phyloP scores from a whole-genome alignment of 2,888 invertebrate species.

The Ophioninae sp. region DNA sequence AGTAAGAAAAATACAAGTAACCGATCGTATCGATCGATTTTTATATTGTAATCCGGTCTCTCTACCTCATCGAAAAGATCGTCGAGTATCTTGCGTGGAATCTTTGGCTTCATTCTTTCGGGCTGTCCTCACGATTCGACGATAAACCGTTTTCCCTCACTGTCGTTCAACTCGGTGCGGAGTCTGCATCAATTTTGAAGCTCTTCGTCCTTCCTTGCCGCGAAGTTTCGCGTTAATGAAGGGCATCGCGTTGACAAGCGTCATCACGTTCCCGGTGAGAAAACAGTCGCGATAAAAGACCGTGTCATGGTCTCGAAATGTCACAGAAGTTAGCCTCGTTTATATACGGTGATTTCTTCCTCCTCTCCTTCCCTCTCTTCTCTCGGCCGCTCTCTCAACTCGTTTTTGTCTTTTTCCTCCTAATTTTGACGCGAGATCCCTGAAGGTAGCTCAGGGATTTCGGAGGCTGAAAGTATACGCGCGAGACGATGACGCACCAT shows the following conservation, averaged over 20 bases:
- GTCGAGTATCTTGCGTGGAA: conserved; percentile 76
- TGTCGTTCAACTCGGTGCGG: background rate
- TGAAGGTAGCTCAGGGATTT: conserved; percentile 24
- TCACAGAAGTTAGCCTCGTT: conserved; percentile 42
- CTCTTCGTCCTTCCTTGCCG: conserved; percentile 50
- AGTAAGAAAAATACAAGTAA: no score
- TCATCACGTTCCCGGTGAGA: conserved; percentile 17
- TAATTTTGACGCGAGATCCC: conserved; percentile 2
- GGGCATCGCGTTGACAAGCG: conserved; percentile 32
- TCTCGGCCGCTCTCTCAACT: background rate
- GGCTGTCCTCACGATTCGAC: conserved; percentile 16
- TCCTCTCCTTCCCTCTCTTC: conserved; percentile 23
- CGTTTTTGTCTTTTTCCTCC: background rate
- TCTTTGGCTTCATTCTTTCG: conserved; percentile 76
- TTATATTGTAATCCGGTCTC: conserved; percentile 9
- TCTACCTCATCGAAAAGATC: conserved; percentile 79
- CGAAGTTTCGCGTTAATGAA: conserved; percentile 38
- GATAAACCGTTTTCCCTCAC: conserved; percentile 16
- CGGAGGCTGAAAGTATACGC: conserved; percentile 24
- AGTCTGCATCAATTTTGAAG: conserved; percentile 31
- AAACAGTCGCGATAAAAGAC: conserved; percentile 36
- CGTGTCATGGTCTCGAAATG: conserved; percentile 51
- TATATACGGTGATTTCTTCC: conserved; percentile 8
- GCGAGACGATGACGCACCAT: conserved; percentile 74
- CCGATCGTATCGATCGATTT: background rate